Evolutionary conservation across 2,113 vertebrate genomes (phyloP).

Genomic region (Vombatus ursinus): DNA sequence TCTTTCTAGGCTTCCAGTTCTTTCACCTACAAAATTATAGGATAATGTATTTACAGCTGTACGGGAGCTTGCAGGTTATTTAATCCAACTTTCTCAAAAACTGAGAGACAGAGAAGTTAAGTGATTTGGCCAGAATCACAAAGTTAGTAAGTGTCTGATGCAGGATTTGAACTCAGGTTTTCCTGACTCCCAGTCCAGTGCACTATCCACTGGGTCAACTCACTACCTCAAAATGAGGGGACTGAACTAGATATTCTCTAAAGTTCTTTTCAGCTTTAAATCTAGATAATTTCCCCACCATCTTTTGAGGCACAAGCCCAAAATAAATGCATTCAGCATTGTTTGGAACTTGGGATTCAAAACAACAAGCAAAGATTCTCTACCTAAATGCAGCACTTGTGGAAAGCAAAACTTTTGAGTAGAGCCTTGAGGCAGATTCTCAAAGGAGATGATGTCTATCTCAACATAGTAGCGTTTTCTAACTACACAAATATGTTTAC

Average conservation of each 20-base stretch:
- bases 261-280: not conserved
- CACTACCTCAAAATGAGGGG: not conserved
- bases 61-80: not conserved
- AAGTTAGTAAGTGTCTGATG: not conserved
- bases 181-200: not conserved
- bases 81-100: not conserved
- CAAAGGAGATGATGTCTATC: not conserved
- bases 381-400: not conserved
- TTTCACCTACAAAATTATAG: not conserved
- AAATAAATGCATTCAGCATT: not conserved
- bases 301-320: not conserved
- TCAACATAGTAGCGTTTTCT: not conserved
- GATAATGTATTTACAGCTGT: not conserved
- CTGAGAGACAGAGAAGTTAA: not conserved
- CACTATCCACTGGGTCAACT: not conserved
- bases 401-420: not conserved
- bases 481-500: not conserved
- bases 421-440: not conserved
- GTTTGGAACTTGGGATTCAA: not conserved
- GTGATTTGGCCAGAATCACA: not conserved
- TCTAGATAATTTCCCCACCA: not conserved
- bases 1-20: not conserved
- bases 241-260: not conserved
- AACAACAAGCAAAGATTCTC: not conserved
- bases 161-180: not conserved